Evolutionary conservation across 2,113 vertebrate genomes (phyloP).

Genomic region (Protobothrops flavoviridis): DNA sequence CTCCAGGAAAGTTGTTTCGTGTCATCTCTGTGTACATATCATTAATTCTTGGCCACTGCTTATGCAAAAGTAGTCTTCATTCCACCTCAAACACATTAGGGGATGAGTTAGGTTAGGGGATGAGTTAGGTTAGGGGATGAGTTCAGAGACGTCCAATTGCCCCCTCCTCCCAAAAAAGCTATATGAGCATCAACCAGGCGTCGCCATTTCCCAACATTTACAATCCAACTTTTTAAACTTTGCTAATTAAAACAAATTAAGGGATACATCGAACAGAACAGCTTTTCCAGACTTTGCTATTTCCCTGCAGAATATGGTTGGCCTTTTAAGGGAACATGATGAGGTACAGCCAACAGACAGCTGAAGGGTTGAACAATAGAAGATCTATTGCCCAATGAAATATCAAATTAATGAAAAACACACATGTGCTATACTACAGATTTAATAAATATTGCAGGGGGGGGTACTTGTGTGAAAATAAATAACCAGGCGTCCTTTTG

Average conservation of each 20-base stretch:
- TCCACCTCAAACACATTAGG: not conserved
- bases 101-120: not conserved
- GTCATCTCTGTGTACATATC: not conserved
- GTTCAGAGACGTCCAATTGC: not conserved
- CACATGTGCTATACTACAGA: not conserved
- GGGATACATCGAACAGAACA: not conserved
- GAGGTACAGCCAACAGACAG: not conserved
- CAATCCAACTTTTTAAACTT: not conserved
- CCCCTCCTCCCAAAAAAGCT: not conserved
- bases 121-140: not conserved
- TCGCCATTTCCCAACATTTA: not conserved
- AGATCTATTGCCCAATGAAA: conserved; percentile 16
- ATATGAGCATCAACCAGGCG: not conserved
- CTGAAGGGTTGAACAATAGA: conserved; percentile 31
- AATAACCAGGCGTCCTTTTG: conserved; percentile 30
- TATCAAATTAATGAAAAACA: not conserved
- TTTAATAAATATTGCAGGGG: not conserved
- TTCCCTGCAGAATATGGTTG: not conserved
- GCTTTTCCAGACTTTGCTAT: not conserved
- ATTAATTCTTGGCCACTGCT: not conserved
- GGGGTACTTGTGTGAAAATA: not conserved
- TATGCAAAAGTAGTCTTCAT: not conserved
- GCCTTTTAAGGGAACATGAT: not conserved
- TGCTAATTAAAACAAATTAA: not conserved
- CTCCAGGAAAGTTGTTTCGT: not conserved